Evolutionary conservation across 2,888 invertebrate genomes (phyloP).

Genomic region (Apotomis betuletana): DNA sequence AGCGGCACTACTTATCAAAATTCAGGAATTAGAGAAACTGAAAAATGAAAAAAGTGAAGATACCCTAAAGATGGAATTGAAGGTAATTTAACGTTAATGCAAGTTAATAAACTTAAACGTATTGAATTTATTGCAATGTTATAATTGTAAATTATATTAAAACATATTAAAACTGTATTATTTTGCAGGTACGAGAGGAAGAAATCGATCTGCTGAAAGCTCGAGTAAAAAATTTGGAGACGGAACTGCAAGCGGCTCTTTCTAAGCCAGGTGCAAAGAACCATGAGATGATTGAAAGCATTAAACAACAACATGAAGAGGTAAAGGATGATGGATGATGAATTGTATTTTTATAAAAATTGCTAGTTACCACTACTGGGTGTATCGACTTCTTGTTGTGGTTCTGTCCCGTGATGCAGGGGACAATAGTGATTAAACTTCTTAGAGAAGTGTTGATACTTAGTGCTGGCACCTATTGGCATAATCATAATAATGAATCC

Average conservation of each 20-base stretch:
- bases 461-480: too few species aligned
- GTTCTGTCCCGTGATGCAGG: too few species aligned
- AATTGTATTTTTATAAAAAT: too few species aligned
- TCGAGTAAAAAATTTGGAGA: slow-evolving; percentile 74
- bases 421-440: too few species aligned
- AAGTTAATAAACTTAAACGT: not conserved
- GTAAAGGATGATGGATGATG: slow-evolving; percentile 49
- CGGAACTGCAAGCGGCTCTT: slow-evolving; percentile 74
- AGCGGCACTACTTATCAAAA: slow-evolving; percentile 69
- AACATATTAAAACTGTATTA: not conserved
- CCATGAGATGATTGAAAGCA: slow-evolving; percentile 79
- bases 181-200: slow-evolving; percentile 75
- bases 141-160: not conserved
- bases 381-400: too few species aligned
- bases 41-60: slow-evolving; percentile 68
- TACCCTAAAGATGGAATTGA: slow-evolving; percentile 66
- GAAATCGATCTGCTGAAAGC: slow-evolving; percentile 81
- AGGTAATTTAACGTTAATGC: slow-evolving; percentile 55
- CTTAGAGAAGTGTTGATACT: too few species aligned
- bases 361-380: too few species aligned
- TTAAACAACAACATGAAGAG: slow-evolving; percentile 80
- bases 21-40: slow-evolving; percentile 69
- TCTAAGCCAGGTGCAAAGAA: slow-evolving; percentile 77
- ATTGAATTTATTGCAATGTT: too few species aligned
- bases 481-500: too few species aligned